Evolutionary conservation across 2,888 invertebrate species (phyloP), one percentile per base, ranked within the genome.

Genomic region (Limnephilus rhombicus): DNA sequence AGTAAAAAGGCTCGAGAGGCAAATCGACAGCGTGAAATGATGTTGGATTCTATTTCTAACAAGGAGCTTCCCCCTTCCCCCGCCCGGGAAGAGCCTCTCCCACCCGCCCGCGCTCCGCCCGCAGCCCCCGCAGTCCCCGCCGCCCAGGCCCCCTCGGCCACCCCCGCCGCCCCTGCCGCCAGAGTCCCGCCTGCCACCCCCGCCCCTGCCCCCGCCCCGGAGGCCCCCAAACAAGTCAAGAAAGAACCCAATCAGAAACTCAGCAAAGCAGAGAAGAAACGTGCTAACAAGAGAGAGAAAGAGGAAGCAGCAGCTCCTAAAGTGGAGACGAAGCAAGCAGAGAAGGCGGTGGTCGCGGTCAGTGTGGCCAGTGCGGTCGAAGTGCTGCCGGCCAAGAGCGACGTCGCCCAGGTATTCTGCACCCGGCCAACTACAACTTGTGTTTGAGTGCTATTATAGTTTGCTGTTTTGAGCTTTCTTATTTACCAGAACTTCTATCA

Each of bases 171-270:
- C 31, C 85, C 37, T 18, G 85, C 85, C 2, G 41, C 85, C 24
- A 18, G 24, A 15, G 85, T 37, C 24, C 24, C 85, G 9, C 31
- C 41, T 29, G 88, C 85, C n/a, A 45, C n/a, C 9, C 45, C 41
- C 11, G n/a, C 89, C 2, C 53, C 80, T 5, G 45, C 90, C 24
- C n/a, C 34, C 11, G 89, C 80, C 18, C 13, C 82, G 31, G 90
- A 91, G 45, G 85, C 89, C 24, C 49, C 80, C 34, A 68, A 34
- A n/a, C 89, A 86, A 45, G 94, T 81, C 94, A 93, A 89, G 94
- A 94, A 95, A 94, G 95, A 95, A 93, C 94, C 94, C 81, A 95
- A 95, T 94, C 95, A 95, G 90, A 95, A 95, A 94, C 95, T 94
- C 93, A 95, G 95, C 94, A 95, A 95, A 93, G 94, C 95, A 37